Evolutionary conservation across 2,888 invertebrate species (phyloP).

Genomic region (Tetrapedia diversipes): DNA sequence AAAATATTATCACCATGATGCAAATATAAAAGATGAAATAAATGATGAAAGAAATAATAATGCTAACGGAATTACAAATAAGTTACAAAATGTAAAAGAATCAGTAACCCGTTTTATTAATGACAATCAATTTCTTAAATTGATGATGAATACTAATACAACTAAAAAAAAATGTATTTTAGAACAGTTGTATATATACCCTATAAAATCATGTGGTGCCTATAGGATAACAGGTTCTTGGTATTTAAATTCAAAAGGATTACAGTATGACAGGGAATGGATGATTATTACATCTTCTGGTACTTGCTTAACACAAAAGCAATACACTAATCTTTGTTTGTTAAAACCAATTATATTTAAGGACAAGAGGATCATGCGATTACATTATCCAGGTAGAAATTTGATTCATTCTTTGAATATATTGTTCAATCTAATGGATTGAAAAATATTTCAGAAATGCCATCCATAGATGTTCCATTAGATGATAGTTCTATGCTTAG

Average conservation of each 20-base stretch:
- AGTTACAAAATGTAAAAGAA: slow-evolving; percentile 23
- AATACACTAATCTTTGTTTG: slow-evolving; percentile 90
- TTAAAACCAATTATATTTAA: slow-evolving; percentile 89
- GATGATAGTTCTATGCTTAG: slow-evolving; percentile 75
- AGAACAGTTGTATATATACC: slow-evolving; percentile 89
- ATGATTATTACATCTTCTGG: slow-evolving; percentile 94
- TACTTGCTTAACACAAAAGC: slow-evolving; percentile 94
- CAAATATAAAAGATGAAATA: slow-evolving; percentile 6
- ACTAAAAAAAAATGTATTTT: slow-evolving; percentile 69
- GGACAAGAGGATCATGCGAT: slow-evolving; percentile 84
- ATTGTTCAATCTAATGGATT: neutral
- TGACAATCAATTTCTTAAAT: slow-evolving; percentile 22
- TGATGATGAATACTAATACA: neutral
- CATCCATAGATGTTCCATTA: slow-evolving; percentile 84
- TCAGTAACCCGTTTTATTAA: slow-evolving; percentile 23
- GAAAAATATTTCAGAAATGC: slow-evolving; percentile 82
- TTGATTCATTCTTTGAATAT: neutral
- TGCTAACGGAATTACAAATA: slow-evolving; percentile 16
- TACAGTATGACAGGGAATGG: slow-evolving; percentile 96
- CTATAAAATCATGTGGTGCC: slow-evolving; percentile 95
- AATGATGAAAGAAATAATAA: slow-evolving; percentile 2
- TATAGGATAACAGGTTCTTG: slow-evolving; percentile 88
- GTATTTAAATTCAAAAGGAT: slow-evolving; percentile 90
- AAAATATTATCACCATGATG: slow-evolving; percentile 42
- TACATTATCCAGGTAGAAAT: slow-evolving; percentile 86